Base-by-base conservation (phyloP, 2,797 vertebrate genomes). In the Emydoidea blandingii region DNA sequence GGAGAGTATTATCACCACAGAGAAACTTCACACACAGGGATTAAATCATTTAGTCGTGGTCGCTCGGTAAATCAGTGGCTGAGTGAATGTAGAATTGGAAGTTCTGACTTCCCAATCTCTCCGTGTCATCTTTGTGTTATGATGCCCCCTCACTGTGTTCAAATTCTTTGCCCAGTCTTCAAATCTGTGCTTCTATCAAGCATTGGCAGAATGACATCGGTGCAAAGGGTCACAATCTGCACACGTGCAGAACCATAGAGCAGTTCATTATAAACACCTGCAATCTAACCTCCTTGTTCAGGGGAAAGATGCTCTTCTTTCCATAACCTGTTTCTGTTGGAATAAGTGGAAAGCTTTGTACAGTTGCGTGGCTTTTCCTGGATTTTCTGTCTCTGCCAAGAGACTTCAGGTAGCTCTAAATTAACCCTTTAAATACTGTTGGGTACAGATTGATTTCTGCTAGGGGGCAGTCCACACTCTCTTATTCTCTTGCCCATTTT, bases 241-340 rank as follows among this genome's bases (percentile, higher is more conserved):
- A 5, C 0, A 0, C 6, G 1, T 90, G 41, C 12, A 53, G 34
- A 44, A n/a, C 50, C 4, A 1, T 27, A 11, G 21, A 12, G 47
- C 57, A 52, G 29, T 78, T 54, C 62, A 2, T 6, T 54, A 34
- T 54, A 83, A 50, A 79, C 34, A 21, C 25, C n/a, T 50, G 34
- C 84, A 57, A 82, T 37, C 53, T 49, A 62, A 72, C 31, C 74
- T 12, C 54, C 37, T 76, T 12, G 7, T 62, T 91, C 50, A 76
- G 49, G 52, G 74, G 57, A 88, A 88, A 31, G 18, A 83, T 79
- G 8, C 15, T 54, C 4, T 54, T 54, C 53, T 54, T 23, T 23
- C 53, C 25, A 9, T 52, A 72, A 78, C 41, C 34, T 78, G 19
- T 2, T 57, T 23, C 1, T 50, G 9, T 31, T 74, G 16, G 41